phyloP scores from a whole-genome alignment of 2,797 vertebrate genomes.

The Mionectes olivaceus region DNA sequence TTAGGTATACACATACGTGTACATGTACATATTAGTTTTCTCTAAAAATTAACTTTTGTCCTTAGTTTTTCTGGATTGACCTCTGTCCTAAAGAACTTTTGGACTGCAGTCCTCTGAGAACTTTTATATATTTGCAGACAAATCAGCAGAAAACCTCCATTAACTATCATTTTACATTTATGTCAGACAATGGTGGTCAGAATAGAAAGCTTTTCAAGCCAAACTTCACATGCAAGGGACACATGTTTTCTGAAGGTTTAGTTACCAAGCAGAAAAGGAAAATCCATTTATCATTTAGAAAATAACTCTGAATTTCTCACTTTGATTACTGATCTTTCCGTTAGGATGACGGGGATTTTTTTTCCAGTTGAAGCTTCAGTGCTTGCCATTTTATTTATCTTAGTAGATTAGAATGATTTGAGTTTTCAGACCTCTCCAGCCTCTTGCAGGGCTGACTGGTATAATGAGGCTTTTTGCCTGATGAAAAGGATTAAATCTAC shows the following conservation, averaged over 20 bases:
- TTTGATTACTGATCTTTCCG: neutral
- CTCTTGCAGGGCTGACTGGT: neutral
- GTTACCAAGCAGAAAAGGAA: neutral
- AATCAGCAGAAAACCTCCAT: neutral
- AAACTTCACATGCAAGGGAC: neutral
- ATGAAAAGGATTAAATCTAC: neutral
- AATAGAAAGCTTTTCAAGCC: neutral
- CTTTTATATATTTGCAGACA: neutral
- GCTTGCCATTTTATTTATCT: neutral
- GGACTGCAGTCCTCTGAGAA: neutral
- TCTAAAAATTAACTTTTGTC: neutral
- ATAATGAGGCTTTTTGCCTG: neutral
- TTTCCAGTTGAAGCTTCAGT: neutral
- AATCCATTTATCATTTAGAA: neutral
- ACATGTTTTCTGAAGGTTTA: neutral
- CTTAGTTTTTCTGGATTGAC: neutral
- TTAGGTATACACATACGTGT: neutral
- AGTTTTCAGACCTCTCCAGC: neutral
- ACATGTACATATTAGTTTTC: neutral
- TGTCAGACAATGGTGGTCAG: neutral
- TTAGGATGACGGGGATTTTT: neutral
- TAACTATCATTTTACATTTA: neutral
- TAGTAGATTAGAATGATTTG: neutral
- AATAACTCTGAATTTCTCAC: neutral
- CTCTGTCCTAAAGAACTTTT: neutral